Conservation (phyloP, 2,113 vertebrate species). For the Athene cunicularia region DNA sequence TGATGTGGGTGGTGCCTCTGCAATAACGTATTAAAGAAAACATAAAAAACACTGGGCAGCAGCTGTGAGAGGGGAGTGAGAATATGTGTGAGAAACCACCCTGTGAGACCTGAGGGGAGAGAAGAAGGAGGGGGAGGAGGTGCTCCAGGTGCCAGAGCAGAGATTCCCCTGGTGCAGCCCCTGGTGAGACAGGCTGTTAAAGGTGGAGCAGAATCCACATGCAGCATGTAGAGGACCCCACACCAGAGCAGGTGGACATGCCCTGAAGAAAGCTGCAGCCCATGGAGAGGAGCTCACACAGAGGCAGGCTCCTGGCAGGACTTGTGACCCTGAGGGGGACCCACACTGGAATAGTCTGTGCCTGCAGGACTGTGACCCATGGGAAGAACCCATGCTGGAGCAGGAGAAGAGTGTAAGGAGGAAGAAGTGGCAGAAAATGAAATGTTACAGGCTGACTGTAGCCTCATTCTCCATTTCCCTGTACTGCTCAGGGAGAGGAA, state of each 20-base stretch:
- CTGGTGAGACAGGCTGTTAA: not conserved
- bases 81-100: not conserved
- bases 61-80: not conserved
- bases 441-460: accelerated
- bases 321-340: no score
- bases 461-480: not conserved
- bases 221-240: not conserved
- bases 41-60: not conserved
- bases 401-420: not conserved
- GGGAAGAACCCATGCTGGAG: not conserved
- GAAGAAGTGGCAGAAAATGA: not conserved
- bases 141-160: not conserved
- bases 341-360: not conserved
- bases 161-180: accelerated
- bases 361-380: not conserved
- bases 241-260: no score
- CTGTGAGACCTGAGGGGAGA: not conserved
- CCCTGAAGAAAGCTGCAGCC: no score
- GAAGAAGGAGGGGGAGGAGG: not conserved
- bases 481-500: not conserved
- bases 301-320: not conserved
- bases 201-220: not conserved
- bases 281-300: accelerated
- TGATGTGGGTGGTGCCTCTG: accelerated
- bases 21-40: not conserved